These are phyloP conservation scores for Nomada ferruginata DNA, from an alignment of 2,888 invertebrate genomes.

Conservation along the genomic window DNA sequence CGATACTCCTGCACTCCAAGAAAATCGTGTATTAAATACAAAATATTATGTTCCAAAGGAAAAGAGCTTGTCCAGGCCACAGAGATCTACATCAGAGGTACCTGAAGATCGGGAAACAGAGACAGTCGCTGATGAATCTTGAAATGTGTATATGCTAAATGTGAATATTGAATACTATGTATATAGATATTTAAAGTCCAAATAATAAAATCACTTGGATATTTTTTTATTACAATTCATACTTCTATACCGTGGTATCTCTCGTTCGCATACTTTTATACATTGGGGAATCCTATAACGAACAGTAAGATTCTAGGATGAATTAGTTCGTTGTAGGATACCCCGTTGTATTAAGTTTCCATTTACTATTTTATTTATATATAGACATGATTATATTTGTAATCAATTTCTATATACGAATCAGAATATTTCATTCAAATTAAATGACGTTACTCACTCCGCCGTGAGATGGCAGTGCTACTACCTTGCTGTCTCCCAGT, in stretches of 20 bases:
- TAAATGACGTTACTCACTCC: background rate
- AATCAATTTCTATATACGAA: too few species aligned
- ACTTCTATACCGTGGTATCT: too few species aligned
- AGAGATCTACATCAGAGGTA: background rate
- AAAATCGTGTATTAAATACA: conserved; percentile 60
- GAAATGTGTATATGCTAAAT: background rate
- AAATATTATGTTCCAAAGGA: conserved; percentile 8
- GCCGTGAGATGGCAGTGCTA: conserved; percentile 2
- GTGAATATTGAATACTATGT: background rate
- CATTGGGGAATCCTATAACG: too few species aligned
- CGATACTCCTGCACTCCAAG: conserved; percentile 75
- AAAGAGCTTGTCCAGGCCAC: conserved; percentile 56
- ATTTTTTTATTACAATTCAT: background rate
- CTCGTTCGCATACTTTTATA: too few species aligned
- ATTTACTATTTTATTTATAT: background rate
- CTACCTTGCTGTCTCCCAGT: background rate
- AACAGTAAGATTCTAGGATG: too few species aligned
- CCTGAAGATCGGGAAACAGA: conserved; percentile 28
- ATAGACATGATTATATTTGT: background rate
- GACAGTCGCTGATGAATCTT: conserved; percentile 7
- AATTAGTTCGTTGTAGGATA: too few species aligned
- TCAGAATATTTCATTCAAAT: background rate
- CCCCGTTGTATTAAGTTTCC: too few species aligned
- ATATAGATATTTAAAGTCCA: background rate
- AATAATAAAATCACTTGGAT: background rate